Evolutionary conservation across 2,797 vertebrate genomes (phyloP), one percentile per base, ranked within the genome.

Genomic region (Dendrocincla tyrannina): DNA sequence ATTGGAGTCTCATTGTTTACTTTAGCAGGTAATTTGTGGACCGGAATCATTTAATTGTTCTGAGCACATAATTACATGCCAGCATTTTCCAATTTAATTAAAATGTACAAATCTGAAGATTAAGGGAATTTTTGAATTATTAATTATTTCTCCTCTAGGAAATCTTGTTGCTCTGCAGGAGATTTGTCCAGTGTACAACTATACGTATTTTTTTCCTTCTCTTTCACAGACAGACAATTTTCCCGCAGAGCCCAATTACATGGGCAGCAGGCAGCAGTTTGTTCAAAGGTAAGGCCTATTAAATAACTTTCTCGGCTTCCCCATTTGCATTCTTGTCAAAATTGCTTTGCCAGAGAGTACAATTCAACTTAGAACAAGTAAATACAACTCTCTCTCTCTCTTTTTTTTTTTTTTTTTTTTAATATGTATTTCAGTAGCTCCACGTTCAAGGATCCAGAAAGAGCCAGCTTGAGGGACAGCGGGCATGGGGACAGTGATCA

Each of bases 181-280:
- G 98, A 98, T 97, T 96, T 98, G 98, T 98, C 98, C 98, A 98
- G 96, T 98, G 97, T 98, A 98, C 97, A 98, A 97, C 98, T 98
- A 98, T 98, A 98, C 97, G 97, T 98, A 98, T 98, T 98, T 98
- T 98, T 98, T 98, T 98, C 97, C 98, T 98, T 99, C 98, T 99
- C 98, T 98, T 99, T 98, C 98, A 97, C 99, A 99, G 99, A 99
- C 99, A 98, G 99, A 99, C 99, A 99, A 99, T 99, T 99, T 99
- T 98, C 99, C 99, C 98, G 98, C 99, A 98, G 99, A 99, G 99
- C 98, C 99, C 99, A 99, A 99, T 99, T 99, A 99, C 98, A 99
- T 99, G 99, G 99, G 99, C 98, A 99, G 99, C 99, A 99, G 99
- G 98, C 99, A 99, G 98, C 99, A 99, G 99, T 99, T 99, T 99